These are phyloP conservation scores for Hydraecia micacea DNA, from an alignment of 2,888 invertebrate genomes.

Conservation along the genomic window DNA sequence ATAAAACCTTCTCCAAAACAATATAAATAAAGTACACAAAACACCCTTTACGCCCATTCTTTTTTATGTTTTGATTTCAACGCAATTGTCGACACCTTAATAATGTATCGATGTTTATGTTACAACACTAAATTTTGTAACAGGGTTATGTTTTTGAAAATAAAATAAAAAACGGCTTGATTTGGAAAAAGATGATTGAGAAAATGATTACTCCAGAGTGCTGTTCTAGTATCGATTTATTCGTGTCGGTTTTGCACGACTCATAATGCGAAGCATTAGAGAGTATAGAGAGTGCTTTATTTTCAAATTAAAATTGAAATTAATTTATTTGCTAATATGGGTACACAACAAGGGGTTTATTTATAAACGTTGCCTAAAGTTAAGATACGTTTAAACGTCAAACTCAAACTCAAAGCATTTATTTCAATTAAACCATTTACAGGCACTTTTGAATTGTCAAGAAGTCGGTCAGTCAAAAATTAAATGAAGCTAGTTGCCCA, in stretches of 20 bases:
- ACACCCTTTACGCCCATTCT: slow-evolving; percentile 34
- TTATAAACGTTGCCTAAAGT: neutral
- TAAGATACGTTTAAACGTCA: neutral
- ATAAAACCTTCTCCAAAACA: slow-evolving; percentile 2
- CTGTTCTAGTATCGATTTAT: slow-evolving; percentile 22
- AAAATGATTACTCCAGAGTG: slow-evolving; percentile 34
- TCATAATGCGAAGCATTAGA: no score
- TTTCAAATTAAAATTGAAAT: neutral
- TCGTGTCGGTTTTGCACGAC: neutral
- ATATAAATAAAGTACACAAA: slow-evolving; percentile 40
- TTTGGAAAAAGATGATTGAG: neutral
- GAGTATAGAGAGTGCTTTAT: no score
- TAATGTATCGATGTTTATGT: slow-evolving; percentile 58
- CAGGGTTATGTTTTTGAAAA: neutral
- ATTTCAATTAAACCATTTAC: no score
- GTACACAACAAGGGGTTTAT: neutral
- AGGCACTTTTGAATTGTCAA: no score
- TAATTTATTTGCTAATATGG: neutral
- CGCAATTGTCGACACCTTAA: slow-evolving; percentile 42
- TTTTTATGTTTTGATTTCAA: slow-evolving; percentile 52
- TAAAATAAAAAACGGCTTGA: neutral
- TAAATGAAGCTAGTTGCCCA: no score
- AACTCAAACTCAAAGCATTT: no score
- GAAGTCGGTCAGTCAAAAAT: no score
- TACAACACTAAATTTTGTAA: slow-evolving; percentile 58